Conservation (phyloP, 2,888 invertebrate genomes). For the Deilephila elpenor region DNA sequence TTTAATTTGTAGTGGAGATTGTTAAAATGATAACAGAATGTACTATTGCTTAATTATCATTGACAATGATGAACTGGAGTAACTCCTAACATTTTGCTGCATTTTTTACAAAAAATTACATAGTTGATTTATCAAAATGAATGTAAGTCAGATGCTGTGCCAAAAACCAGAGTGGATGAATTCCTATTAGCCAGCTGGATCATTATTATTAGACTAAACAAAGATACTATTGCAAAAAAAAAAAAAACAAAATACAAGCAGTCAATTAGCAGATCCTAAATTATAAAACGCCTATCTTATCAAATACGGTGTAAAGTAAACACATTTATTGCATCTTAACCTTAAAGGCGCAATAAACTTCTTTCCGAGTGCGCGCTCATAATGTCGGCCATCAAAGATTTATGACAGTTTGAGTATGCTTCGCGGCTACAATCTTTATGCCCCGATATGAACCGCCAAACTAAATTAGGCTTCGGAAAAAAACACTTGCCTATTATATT, state of each 20-base stretch:
- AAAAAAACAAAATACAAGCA: not conserved
- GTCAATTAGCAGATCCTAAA: not conserved
- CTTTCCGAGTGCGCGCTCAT: conserved; percentile 44
- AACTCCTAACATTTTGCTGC: too few species aligned
- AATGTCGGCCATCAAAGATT: conserved; percentile 45
- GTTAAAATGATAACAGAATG: too few species aligned
- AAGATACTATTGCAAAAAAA: not conserved
- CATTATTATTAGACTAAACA: too few species aligned
- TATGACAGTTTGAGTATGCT: conserved; percentile 42
- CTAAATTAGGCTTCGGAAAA: conserved; percentile 22
- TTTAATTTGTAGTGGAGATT: too few species aligned
- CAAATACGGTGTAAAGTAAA: conserved; percentile 23
- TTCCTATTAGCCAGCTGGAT: too few species aligned
- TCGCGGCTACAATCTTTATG: conserved; percentile 41
- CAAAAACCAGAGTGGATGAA: too few species aligned
- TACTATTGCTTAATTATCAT: too few species aligned
- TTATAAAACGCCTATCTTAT: not conserved
- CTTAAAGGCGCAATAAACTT: conserved; percentile 42
- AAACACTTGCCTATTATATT: conserved; percentile 3
- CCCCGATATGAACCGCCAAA: conserved; percentile 31
- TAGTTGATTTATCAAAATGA: too few species aligned
- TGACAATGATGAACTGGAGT: too few species aligned
- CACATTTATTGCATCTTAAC: conserved; percentile 36
- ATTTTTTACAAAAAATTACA: too few species aligned
- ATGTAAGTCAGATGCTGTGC: too few species aligned